Evolutionary conservation across 2,113 vertebrate genomes (phyloP), one percentile per base, ranked within the genome.

Genomic region (Prionailurus viverrinus): DNA sequence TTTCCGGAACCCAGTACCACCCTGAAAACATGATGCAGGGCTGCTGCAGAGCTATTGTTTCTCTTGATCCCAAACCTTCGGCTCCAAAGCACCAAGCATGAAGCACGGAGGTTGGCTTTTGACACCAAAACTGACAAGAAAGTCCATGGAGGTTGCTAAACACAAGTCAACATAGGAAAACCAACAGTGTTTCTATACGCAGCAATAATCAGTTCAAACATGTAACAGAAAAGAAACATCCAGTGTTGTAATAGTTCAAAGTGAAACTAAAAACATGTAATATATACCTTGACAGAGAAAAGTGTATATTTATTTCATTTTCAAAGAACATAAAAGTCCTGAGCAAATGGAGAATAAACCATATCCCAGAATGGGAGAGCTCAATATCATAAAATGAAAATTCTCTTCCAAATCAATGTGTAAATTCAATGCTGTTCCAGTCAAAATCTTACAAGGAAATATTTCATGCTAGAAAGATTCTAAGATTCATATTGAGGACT

Each of bases 151-250:
- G 21, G 5, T 83, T 73, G 36, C 39, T 41, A 92, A 96, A 55
- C 11, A 14, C 19, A 74, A 65, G 18, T 53, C 21, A 53, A 61
- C n/a, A 84, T 7, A 51, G 14, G 66, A 89, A 69, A 83, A 31
- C 41, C 14, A 79, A 65, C 15, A 63, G 15, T 39, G n/a, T 69
- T 95, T 15, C 39, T 58, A 61, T 23, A 63, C 4, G 41, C 16
- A 92, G 8, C 27, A 92, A 92, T n/a, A 63, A 92, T 79, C n/a
- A 89, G 71, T 33, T 94, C 11, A 63, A 89, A 58, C 80, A 74
- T 76, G 21, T 81, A 93, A 76, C 45, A 14, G n/a, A 82, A 68
- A 76, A 89, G 19, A 74, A 66, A 81, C 68, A 93, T n/a, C 11
- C 10, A 66, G 19, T 45, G 14, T 71, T 71, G 39, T 33, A 61